Conservation (phyloP, 23 tunicate species). For the Halocynthia roretzi region DNA sequence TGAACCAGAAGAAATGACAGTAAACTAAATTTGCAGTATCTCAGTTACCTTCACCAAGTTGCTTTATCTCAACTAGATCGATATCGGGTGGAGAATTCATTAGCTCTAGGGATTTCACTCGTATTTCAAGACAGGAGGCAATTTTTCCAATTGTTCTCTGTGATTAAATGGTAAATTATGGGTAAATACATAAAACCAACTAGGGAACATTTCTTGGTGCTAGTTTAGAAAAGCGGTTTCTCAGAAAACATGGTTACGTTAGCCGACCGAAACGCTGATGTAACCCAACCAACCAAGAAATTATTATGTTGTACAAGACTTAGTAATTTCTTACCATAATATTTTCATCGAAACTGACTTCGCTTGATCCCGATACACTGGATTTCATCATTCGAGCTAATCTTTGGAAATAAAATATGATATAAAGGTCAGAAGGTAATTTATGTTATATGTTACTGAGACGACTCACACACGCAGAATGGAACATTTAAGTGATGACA, state of each 20-base stretch:
- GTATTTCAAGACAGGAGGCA: conserved; percentile 53
- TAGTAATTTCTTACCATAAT: background rate
- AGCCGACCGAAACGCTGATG: too few species aligned
- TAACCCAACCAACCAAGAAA: too few species aligned
- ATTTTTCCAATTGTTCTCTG: conserved; percentile 36
- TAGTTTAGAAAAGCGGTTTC: too few species aligned
- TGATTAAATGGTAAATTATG: background rate
- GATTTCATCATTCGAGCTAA: conserved; percentile 10
- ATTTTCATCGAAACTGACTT: background rate
- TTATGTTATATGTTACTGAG: too few species aligned
- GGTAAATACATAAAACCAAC: too few species aligned
- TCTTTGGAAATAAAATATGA: background rate
- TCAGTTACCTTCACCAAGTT: conserved; percentile 22
- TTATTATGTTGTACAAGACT: too few species aligned
- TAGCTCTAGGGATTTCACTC: conserved; percentile 37
- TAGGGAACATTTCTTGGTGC: too few species aligned
- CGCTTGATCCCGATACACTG: background rate
- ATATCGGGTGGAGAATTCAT: conserved; percentile 39
- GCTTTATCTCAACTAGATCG: conserved; percentile 31
- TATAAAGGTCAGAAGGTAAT: background rate
- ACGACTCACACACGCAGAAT: too few species aligned
- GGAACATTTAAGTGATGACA: too few species aligned
- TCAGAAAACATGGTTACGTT: too few species aligned
- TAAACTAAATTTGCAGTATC: background rate
- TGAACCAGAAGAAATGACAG: conserved; percentile 7